Evolutionary conservation across 2,113 vertebrate genomes (phyloP).

Genomic region (Etia nguti): DNA sequence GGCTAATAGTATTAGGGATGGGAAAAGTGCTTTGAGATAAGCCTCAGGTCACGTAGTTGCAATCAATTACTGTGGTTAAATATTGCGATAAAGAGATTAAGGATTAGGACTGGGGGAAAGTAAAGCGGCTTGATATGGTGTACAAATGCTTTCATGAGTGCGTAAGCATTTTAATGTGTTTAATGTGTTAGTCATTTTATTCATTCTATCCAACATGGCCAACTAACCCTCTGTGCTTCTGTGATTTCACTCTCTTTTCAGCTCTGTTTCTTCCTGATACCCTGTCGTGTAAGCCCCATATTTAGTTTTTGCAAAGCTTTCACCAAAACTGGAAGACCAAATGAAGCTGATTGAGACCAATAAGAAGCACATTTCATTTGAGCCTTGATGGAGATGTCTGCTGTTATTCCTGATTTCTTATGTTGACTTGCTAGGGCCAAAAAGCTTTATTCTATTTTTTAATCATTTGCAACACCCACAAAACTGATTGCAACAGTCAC

Average conservation of each 20-base stretch:
- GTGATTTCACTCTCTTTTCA: not conserved
- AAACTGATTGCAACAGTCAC: not conserved
- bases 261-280: not conserved
- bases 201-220: not conserved
- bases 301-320: not conserved
- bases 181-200: not conserved
- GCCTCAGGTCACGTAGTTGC: constrained; percentile 34
- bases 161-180: not conserved
- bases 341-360: not conserved
- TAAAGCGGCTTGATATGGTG: constrained; percentile 10
- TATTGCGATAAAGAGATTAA: constrained; percentile 62
- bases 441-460: not conserved
- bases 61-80: constrained; percentile 66
- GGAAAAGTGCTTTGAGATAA: constrained; percentile 61
- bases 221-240: not conserved
- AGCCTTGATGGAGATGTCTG: not conserved
- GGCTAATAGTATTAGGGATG: constrained; percentile 51
- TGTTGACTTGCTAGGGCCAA: not conserved
- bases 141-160: not conserved
- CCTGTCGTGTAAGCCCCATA: not conserved
- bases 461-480: not conserved
- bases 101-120: constrained; percentile 32
- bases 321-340: not conserved
- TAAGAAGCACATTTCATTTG: not conserved
- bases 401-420: not conserved